phyloP scores from a whole-genome alignment of 1,140 invertebrate genomes.

The Drosophila bipectinata region DNA sequence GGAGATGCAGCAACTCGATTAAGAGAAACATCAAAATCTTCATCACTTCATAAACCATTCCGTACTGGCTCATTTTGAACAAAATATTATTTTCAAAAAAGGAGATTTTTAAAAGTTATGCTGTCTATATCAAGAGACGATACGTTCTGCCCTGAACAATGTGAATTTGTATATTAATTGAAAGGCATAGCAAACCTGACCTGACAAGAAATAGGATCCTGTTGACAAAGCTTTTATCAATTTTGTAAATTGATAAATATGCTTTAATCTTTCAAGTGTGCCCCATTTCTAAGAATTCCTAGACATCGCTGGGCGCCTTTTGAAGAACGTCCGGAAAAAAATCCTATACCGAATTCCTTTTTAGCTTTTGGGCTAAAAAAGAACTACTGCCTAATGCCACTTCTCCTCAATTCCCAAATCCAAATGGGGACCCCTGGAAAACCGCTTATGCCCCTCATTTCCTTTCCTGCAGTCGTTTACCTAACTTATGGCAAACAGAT shows the following conservation, averaged over 20 bases:
- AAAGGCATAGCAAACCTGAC: neutral
- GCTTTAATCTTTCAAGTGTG: slow-evolving; percentile 30
- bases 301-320: neutral
- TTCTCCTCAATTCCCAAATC: slow-evolving; percentile 20
- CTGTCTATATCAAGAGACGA: too few species aligned
- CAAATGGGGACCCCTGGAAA: slow-evolving; percentile 7
- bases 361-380: slow-evolving; percentile 7
- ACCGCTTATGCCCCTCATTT: slow-evolving; percentile 44
- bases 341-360: slow-evolving; percentile 8
- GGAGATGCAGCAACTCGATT: neutral
- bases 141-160: too few species aligned
- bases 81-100: neutral
- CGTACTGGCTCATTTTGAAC: neutral
- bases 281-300: slow-evolving; percentile 8
- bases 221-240: neutral
- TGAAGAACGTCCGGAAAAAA: neutral
- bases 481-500: slow-evolving; percentile 53
- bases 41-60: neutral
- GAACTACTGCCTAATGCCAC: slow-evolving; percentile 18
- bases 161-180: neutral
- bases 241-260: slow-evolving; percentile 21
- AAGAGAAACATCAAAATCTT: neutral
- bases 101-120: too few species aligned
- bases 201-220: neutral
- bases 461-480: slow-evolving; percentile 45